phyloP scores from a whole-genome alignment of 1,140 invertebrate genomes.

The Apis florea region DNA sequence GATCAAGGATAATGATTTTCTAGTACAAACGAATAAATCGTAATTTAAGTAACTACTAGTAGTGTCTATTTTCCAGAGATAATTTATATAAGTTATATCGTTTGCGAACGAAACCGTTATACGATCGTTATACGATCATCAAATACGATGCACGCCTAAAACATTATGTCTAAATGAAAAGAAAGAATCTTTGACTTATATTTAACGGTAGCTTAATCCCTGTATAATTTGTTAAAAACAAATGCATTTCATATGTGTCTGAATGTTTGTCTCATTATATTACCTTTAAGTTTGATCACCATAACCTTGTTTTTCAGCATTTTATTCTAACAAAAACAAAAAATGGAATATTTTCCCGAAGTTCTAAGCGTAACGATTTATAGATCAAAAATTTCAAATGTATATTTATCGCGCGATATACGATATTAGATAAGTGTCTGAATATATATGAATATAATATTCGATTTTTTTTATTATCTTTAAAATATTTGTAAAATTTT shows the following conservation, averaged over 20 bases:
- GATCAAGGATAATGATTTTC: slow-evolving; percentile 47
- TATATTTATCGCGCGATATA: slow-evolving; percentile 23
- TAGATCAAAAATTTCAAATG: slow-evolving; percentile 23
- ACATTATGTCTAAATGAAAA: background rate
- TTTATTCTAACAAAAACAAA: background rate
- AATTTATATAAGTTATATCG: slow-evolving; percentile 44
- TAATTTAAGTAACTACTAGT: slow-evolving; percentile 57
- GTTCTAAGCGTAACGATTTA: slow-evolving; percentile 4
- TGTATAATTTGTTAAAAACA: slow-evolving; percentile 58
- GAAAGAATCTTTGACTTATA: slow-evolving; percentile 7
- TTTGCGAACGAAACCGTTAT: slow-evolving; percentile 33
- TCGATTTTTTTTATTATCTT: background rate
- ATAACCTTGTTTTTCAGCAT: background rate
- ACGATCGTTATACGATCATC: slow-evolving; percentile 7
- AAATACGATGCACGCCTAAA: slow-evolving; percentile 23
- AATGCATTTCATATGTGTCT: slow-evolving; percentile 59
- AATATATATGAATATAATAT: background rate
- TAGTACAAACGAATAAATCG: slow-evolving; percentile 59
- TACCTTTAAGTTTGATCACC: slow-evolving; percentile 33
- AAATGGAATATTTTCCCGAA: background rate
- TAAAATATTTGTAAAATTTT: slow-evolving; percentile 4
- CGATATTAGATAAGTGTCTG: background rate
- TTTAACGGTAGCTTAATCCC: slow-evolving; percentile 54
- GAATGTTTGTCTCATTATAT: slow-evolving; percentile 55
- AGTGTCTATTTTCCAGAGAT: slow-evolving; percentile 44